phyloP scores from a whole-genome alignment of 2,888 invertebrate species.

The Clostera curtula region DNA sequence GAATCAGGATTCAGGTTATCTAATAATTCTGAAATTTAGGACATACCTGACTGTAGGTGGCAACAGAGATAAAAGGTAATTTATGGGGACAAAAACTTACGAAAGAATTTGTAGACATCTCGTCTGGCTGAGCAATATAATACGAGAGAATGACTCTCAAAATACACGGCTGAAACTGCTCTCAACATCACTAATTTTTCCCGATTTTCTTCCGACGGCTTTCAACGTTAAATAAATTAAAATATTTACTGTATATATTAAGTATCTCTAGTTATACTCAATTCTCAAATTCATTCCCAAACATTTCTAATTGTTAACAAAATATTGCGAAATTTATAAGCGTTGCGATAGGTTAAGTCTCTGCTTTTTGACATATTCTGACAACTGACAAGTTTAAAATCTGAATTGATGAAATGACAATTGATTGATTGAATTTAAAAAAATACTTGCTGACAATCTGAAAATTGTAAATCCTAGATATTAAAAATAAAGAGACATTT shows the following conservation, averaged over 20 bases:
- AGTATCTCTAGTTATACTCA: neutral
- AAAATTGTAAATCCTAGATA: too few species aligned
- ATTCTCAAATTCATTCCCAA: conserved; percentile 16
- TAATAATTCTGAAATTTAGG: neutral
- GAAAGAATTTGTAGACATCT: conserved; percentile 42
- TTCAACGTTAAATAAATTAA: conserved; percentile 7
- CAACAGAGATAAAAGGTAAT: neutral
- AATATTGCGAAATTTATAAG: conserved; percentile 17
- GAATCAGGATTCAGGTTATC: too few species aligned
- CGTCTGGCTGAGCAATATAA: conserved; percentile 30
- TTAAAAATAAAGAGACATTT: too few species aligned
- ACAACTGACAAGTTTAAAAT: conserved; percentile 1
- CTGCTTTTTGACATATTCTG: neutral
- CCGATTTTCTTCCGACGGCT: too few species aligned
- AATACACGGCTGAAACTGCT: conserved; percentile 40
- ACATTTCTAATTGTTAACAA: conserved; percentile 23
- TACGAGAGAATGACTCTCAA: conserved; percentile 42
- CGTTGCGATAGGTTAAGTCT: conserved; percentile 12
- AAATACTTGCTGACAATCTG: too few species aligned
- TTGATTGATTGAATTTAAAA: too few species aligned
- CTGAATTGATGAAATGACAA: too few species aligned
- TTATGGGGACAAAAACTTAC: conserved; percentile 26
- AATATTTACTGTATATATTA: conserved; percentile 1
- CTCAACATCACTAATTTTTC: conserved; percentile 37
- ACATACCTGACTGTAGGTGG: neutral